Evolutionary conservation across 2,888 invertebrate species (phyloP), one percentile per base, ranked within the genome.

Genomic region (Papilio gigon): DNA sequence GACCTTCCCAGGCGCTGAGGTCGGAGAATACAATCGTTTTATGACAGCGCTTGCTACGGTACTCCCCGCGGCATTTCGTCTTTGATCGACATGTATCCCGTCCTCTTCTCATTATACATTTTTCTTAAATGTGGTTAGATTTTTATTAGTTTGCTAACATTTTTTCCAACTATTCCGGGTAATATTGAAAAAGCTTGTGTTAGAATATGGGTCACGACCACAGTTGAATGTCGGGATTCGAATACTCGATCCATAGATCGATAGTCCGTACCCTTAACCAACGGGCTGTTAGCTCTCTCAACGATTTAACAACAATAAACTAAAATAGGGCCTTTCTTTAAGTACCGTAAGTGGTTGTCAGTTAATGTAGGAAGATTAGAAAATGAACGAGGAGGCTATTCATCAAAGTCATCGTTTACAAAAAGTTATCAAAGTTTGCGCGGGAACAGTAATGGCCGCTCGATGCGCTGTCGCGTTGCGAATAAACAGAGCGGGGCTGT

Each of bases 401-500:
- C 59, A 59, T 58, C 63, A 37, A 63, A 17, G 64, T 65, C 50
- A 44, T 60, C 47, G 59, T 65, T 65, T 65, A 50, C 60, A 47
- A 44, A 71, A 60, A 68, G 64, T 64, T 66, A 66, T 70, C 68
- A 66, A 65, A 70, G 67, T 60, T 58, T 30, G 50, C 27, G 35
- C 35, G 33, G 44, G n/a, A 53, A 50, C 42, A 69, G 62, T 65
- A 56, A 69, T 61, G 65, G 35, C 40, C 61, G 69, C 35, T 65
- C 20, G 35, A 47, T 61, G 53, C 62, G 62, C 22, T 40, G 60
- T 64, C 59, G 68, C 47, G 60, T 62, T 33, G 67, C 60, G 70
- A 44, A 73, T 73, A 74, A 75, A 73, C 73, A 72, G 72, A 53
- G 71, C 68, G 67, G 63, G 22, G 65, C 63, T 27, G 40, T 50